Base-by-base conservation (phyloP, 2,797 vertebrate genomes). In the Anomalospiza imberbis region DNA sequence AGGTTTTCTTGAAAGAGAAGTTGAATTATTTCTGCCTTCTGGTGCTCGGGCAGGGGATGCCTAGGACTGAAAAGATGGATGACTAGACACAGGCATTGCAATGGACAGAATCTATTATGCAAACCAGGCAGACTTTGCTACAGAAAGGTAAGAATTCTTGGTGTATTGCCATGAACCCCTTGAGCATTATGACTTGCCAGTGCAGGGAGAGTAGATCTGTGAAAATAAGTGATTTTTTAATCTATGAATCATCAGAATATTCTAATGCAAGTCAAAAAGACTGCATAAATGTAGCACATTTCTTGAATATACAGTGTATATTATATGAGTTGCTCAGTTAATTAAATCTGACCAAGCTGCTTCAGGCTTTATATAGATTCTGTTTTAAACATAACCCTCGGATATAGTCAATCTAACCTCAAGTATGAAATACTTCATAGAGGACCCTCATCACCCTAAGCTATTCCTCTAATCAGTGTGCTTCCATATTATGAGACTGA, bases 281-380 rank as follows among this genome's bases (percentile, higher is more conserved):
- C 40, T 68, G 15, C 26, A 81, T 78, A 77, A 86, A 84, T 60
- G 29, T 91, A 93, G 18, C 36, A 75, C 7, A 42, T 91, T 90
- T 89, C 65, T 96, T 92, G 86, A 89, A 79, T 66, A 66, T 62
- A 66, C 36, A 60, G 18, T 73, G 9, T 81, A 45, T 90, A 63
- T 68, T 68, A 58, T 57, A 53, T 53, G 40, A 91, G 40, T 58
- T 91, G 10, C 24, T 91, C 44, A 34, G 38, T 70, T 44, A 93
- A 72, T 81, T 80, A 88, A 68, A 91, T 25, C 38, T 78, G 31
- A 58, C 28, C 21, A 58, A 65, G 44, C 5, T 80, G 51, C 79
- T 95, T 94, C 47, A 84, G 83, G 65, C 70, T 86, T 94, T 92
- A 73, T 70, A 75, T 51, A 91, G 90, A 91, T 76, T 91, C 51